Conservation (phyloP, 2,888 invertebrate species). For the Campoletis raptor region DNA sequence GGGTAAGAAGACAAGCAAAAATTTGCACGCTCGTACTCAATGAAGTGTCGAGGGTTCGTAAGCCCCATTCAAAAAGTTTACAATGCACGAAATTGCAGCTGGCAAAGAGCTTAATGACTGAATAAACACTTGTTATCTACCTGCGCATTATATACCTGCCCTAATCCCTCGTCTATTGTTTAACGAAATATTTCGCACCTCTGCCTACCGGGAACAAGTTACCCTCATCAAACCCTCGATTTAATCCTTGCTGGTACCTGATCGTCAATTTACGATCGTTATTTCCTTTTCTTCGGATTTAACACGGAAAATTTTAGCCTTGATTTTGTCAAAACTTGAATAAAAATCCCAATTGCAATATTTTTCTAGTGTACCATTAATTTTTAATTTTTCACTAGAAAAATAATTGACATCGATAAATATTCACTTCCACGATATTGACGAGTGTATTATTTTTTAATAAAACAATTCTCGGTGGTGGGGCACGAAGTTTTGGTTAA, state of each 20-base stretch:
- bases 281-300: neutral
- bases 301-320: neutral
- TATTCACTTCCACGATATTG: too few relatives aligned
- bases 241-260: conserved; percentile 15
- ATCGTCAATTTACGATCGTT: neutral
- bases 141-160: neutral
- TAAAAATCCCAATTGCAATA: too few relatives aligned
- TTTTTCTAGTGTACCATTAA: too few relatives aligned
- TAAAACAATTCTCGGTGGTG: too few relatives aligned
- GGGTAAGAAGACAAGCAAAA: neutral
- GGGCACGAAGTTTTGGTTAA: too few relatives aligned
- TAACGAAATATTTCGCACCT: neutral
- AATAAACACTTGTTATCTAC: neutral
- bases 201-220: neutral
- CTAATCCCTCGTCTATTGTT: neutral
- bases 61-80: neutral
- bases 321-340: neutral
- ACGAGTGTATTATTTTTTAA: too few relatives aligned
- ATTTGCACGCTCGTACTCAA: neutral
- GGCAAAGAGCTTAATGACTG: neutral
- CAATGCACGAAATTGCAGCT: neutral
- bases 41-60: neutral
- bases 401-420: too few relatives aligned
- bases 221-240: neutral
- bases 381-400: too few relatives aligned